Evolutionary conservation across 2,888 invertebrate genomes (phyloP).

Genomic region (Cheilosia soror): DNA sequence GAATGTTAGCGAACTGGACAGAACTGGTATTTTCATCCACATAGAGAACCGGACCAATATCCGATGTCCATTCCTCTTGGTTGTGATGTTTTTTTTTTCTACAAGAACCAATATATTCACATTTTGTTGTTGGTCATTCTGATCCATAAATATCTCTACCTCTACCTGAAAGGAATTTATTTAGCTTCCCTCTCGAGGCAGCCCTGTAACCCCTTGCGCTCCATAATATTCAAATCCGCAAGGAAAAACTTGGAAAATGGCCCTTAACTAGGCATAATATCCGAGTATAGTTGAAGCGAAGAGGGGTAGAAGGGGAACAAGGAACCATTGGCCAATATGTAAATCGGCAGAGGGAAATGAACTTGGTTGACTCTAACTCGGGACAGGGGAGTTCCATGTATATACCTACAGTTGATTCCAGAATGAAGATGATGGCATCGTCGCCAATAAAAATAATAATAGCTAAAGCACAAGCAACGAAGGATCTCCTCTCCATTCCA

Average conservation of each 20-base stretch:
- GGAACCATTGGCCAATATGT: slow-evolving; percentile 63
- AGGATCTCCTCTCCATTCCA: slow-evolving; percentile 41
- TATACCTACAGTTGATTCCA: slow-evolving; percentile 22
- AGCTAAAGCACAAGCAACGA: slow-evolving; percentile 43
- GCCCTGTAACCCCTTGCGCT: slow-evolving; percentile 30
- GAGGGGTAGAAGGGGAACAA: background rate
- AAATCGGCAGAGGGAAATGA: slow-evolving; percentile 72
- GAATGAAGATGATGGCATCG: slow-evolving; percentile 70
- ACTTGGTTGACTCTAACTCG: slow-evolving; percentile 56
- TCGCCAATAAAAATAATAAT: slow-evolving; percentile 73
- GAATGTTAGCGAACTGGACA: slow-evolving; percentile 45
- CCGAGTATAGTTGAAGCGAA: background rate
- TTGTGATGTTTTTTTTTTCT: background rate
- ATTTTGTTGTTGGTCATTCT: slow-evolving; percentile 17
- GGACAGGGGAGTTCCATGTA: background rate
- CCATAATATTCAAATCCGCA: slow-evolving; percentile 43
- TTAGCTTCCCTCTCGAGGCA: slow-evolving; percentile 32
- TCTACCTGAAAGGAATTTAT: slow-evolving; percentile 58
- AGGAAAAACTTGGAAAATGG: slow-evolving; percentile 56
- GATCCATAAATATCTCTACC: slow-evolving; percentile 72
- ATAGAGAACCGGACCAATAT: slow-evolving; percentile 72
- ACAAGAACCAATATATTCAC: slow-evolving; percentile 63
- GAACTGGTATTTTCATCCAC: slow-evolving; percentile 67
- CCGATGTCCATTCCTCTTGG: slow-evolving; percentile 52
- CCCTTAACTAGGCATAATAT: slow-evolving; percentile 49